Evolutionary conservation across 2,888 invertebrate genomes (phyloP).

Genomic region (Cataglyphis albicans): DNA sequence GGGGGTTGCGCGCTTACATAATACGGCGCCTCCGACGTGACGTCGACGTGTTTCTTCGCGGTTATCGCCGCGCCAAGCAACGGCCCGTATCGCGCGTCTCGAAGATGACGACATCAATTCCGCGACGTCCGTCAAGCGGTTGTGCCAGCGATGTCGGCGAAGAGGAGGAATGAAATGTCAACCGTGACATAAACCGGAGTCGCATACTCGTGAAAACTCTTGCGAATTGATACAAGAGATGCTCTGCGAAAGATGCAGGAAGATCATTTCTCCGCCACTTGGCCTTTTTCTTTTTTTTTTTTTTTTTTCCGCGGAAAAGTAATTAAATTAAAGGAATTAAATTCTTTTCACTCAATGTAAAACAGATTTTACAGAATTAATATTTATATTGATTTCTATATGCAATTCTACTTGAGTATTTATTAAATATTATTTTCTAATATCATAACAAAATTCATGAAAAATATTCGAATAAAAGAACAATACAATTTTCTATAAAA

Average conservation of each 20-base stretch:
- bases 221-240: not conserved
- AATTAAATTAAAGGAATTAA: too few species aligned
- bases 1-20: slow-evolving; percentile 38
- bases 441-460: not conserved
- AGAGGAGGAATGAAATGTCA: not conserved
- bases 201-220: not conserved
- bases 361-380: not conserved
- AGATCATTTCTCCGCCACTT: not conserved
- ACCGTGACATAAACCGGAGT: not conserved
- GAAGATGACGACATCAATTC: slow-evolving; percentile 31
- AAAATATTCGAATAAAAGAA: not conserved
- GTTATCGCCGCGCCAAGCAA: slow-evolving; percentile 57
- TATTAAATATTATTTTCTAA: not conserved
- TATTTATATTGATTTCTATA: not conserved
- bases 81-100: slow-evolving; percentile 24
- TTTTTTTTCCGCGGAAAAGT: not conserved
- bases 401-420: not conserved
- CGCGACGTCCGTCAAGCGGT: slow-evolving; percentile 4
- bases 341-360: not conserved
- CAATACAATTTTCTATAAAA: not conserved
- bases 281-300: not conserved
- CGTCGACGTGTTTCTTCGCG: slow-evolving; percentile 1
- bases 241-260: not conserved
- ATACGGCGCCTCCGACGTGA: slow-evolving; percentile 36
- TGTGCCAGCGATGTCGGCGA: slow-evolving; percentile 1